phyloP scores from a whole-genome alignment of 2,113 vertebrate genomes.

The Neolamprologus variostigma region DNA sequence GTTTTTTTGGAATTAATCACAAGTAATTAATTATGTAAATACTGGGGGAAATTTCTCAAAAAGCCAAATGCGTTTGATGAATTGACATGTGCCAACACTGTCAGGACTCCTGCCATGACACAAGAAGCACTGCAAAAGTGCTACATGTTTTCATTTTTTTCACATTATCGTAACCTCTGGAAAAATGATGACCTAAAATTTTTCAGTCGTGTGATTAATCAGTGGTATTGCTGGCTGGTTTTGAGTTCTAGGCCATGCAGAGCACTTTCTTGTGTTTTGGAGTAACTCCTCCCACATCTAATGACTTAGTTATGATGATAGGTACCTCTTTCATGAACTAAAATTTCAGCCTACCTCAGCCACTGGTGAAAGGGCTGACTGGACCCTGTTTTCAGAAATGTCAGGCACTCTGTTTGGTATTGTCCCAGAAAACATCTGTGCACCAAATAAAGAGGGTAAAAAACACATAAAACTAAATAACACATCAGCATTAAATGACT shows the following conservation, averaged over 20 bases:
- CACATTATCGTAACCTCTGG: not conserved
- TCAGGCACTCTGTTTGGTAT: constrained; percentile 73
- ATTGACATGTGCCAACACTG: not conserved
- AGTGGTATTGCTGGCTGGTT: not conserved
- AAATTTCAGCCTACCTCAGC: constrained; percentile 74
- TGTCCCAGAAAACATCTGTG: constrained; percentile 75
- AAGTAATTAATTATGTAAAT: not conserved
- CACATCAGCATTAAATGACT: not conserved
- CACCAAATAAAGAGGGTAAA: not conserved
- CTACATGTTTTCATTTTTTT: not conserved
- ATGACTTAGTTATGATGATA: not conserved
- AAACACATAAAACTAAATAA: not conserved
- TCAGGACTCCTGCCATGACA: not conserved
- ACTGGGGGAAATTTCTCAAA: not conserved
- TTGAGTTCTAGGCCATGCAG: not conserved
- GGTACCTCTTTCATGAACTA: not conserved
- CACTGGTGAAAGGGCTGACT: constrained; percentile 78
- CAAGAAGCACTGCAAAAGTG: not conserved
- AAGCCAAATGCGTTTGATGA: not conserved
- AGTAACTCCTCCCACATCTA: not conserved
- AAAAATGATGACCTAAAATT: not conserved
- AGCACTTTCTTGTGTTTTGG: not conserved
- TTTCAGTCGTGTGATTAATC: not conserved
- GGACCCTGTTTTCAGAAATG: constrained; percentile 75
- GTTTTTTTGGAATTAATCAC: not conserved